phyloP scores from a whole-genome alignment of 2,113 vertebrate genomes.

The Xiphophorus couchianus region DNA sequence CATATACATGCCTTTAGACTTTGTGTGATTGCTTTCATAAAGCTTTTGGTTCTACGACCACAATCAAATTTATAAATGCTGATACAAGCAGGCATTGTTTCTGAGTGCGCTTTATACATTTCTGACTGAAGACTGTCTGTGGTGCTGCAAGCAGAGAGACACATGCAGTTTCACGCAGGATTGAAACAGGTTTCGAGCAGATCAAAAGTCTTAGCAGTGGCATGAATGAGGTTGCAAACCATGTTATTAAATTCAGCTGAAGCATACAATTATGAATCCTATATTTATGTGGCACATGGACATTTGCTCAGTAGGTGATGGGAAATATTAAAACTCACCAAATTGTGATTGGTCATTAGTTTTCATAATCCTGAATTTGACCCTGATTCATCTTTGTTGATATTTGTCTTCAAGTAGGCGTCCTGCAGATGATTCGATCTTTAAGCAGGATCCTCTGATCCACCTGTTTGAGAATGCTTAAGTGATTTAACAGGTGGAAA shows the following conservation, averaged over 20 bases:
- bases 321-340: not conserved
- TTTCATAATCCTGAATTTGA: not conserved
- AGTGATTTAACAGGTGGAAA: constrained; percentile 5
- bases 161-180: too few species aligned
- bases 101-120: not conserved
- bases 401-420: not conserved
- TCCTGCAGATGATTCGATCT: not conserved
- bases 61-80: not conserved
- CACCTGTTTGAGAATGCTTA: not conserved
- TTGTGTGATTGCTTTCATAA: not conserved
- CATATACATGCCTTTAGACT: not conserved
- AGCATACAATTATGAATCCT: not conserved
- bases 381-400: not conserved
- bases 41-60: not conserved
- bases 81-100: not conserved
- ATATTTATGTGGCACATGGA: not conserved
- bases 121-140: not conserved
- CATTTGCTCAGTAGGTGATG: not conserved
- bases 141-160: not conserved
- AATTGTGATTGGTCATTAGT: not conserved
- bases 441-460: too few species aligned
- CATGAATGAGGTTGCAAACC: not conserved
- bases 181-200: not conserved
- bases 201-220: not conserved
- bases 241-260: not conserved